These are phyloP conservation scores for Linnaemya vulpina DNA, from an alignment of 2,888 invertebrate genomes.

Conservation along the genomic window DNA sequence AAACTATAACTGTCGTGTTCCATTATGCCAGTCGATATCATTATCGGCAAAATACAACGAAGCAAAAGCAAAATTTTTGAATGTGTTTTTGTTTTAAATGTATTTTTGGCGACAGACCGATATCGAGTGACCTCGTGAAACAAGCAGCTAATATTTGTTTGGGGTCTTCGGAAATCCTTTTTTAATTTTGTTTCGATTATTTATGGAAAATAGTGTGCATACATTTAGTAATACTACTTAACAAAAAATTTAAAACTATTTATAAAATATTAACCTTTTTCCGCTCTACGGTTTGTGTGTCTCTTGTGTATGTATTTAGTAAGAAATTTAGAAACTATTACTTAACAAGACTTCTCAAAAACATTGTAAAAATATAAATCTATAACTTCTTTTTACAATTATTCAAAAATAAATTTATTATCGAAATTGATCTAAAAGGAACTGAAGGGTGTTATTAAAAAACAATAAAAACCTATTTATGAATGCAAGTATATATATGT, in stretches of 20 bases:
- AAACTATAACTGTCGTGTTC: too few species aligned
- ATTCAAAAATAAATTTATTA: constrained; percentile 10
- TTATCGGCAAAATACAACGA: too few species aligned
- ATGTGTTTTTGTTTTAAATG: too few species aligned
- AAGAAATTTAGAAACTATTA: constrained; percentile 1
- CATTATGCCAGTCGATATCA: too few species aligned
- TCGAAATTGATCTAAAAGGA: constrained; percentile 31
- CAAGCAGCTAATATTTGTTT: too few species aligned
- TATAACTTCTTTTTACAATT: neutral
- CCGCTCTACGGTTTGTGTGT: constrained; percentile 75
- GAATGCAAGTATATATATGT: constrained; percentile 72
- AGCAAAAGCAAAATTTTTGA: too few species aligned
- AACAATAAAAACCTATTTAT: constrained; percentile 23
- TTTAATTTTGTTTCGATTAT: neutral
- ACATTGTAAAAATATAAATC: constrained; percentile 13
- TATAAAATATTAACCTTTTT: constrained; percentile 73
- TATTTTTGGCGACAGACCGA: too few species aligned
- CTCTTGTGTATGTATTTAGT: constrained; percentile 55
- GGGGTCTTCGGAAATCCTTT: neutral
- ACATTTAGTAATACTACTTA: constrained; percentile 33
- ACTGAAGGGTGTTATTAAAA: constrained; percentile 51
- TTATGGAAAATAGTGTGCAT: constrained; percentile 54
- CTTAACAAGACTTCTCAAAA: constrained; percentile 10
- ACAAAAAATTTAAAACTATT: constrained; percentile 32
- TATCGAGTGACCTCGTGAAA: too few species aligned